These are phyloP conservation scores for Chrysemys picta DNA, from an alignment of 2,113 vertebrate genomes.

Conservation along the genomic window DNA sequence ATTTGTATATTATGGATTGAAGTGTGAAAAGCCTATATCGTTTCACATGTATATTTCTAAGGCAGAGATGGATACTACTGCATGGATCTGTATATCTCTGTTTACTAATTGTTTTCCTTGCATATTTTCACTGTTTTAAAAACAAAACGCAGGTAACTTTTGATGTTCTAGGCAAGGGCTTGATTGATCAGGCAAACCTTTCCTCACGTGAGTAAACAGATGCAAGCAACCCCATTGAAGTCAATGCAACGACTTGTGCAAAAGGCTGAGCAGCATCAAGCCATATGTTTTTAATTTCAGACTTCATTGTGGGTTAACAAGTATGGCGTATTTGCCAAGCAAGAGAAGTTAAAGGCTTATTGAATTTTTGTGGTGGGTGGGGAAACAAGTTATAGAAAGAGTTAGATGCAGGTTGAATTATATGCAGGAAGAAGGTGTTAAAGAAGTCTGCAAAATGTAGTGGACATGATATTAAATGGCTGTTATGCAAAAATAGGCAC, in stretches of 20 bases:
- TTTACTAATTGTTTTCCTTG: conserved; percentile 14
- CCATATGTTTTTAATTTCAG: not conserved
- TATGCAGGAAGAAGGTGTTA: not conserved
- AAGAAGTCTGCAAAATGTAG: not conserved
- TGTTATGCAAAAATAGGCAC: not conserved
- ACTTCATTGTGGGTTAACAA: not conserved
- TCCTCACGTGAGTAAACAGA: conserved; percentile 19
- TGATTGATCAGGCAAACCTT: not conserved
- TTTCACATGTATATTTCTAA: conserved; percentile 2
- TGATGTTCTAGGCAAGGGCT: not conserved
- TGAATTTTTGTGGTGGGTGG: not conserved
- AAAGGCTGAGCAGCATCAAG: not conserved
- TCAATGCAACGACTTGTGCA: not conserved
- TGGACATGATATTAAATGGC: not conserved
- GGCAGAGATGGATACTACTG: not conserved
- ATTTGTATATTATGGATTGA: conserved; percentile 19
- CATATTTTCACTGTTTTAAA: not conserved
- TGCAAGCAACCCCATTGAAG: not conserved
- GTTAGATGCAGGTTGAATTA: not conserved
- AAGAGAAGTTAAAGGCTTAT: not conserved
- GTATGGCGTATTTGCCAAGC: not conserved
- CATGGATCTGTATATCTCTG: not conserved
- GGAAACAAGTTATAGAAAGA: not conserved
- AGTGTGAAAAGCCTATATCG: not conserved
- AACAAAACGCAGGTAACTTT: not conserved